Evolutionary conservation across 2,888 invertebrate genomes (phyloP), one percentile per base, ranked within the genome.

Genomic region (Gortyna flavago): DNA sequence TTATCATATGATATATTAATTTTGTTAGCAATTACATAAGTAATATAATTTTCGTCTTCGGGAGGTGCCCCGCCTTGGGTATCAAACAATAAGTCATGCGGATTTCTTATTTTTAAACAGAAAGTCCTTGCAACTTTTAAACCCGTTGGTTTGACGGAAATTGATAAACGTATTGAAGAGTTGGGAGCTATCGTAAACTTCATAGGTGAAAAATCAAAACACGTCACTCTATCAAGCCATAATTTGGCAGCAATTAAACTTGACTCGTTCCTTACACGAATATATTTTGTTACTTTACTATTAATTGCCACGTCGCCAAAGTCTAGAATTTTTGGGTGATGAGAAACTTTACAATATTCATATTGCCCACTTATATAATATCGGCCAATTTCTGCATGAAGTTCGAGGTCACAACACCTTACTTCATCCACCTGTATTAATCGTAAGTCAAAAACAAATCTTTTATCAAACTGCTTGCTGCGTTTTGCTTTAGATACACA

Each of bases 351-450:
- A 48, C 97, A 95, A 67, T 93, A 91, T 92, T 97, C 97, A 77
- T 95, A 96, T 89, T 97, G 95, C 0, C 97, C 97, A 87, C 97
- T 96, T 35, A 97, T 92, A 80, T 97, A 97, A 76, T 97, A 95
- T 73, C 97, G 93, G 2, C 97, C 95, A 64, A 95, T 92, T 93
- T 97, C 97, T 32, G 95, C 92, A 87, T 96, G 96, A 48, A 88
- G 84, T 85, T 96, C 96, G 81, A 93, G 89, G 75, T 92, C 85
- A 82, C 96, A 96, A 85, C 96, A 96, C n/a, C 91, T 90, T 69
- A 83, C 85, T 59, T 93, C 95, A 79, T 95, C 93, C 4, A 94
- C 92, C 89, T 93, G 92, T 83, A 96, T 95, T 67, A 96, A 88
- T 25, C 95, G 93, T 61, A 96, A 89, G 80, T 95, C 95, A 81